Evolutionary conservation across 1,140 invertebrate species (phyloP).

Genomic region (Drosophila sucinea): DNA sequence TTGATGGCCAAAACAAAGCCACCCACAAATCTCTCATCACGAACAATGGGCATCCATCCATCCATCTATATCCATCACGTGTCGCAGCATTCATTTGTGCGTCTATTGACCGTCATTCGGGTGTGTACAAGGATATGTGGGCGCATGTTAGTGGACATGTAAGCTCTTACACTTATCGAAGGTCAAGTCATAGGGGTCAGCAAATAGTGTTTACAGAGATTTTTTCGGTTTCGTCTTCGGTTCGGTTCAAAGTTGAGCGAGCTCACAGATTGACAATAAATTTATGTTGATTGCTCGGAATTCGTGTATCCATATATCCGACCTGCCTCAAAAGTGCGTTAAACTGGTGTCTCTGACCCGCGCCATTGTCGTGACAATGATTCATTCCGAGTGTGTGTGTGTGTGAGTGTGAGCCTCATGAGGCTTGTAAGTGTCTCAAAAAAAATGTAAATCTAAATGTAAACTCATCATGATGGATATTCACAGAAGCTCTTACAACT

Average conservation of each 20-base stretch:
- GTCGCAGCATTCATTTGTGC: constrained; percentile 41
- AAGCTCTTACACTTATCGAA: background rate
- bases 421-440: constrained; percentile 8
- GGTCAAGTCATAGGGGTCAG: constrained; percentile 50
- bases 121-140: constrained; percentile 6
- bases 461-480: constrained; percentile 7
- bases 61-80: constrained; percentile 54
- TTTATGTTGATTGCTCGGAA: constrained; percentile 37
- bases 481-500: background rate
- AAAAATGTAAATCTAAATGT: constrained; percentile 12
- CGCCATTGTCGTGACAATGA: constrained; percentile 3
- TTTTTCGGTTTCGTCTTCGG: background rate
- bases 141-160: background rate
- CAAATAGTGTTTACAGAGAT: constrained; percentile 18
- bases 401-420: background rate
- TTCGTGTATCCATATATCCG: constrained; percentile 35
- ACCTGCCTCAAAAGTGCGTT: constrained; percentile 52
- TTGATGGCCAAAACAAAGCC: constrained; percentile 22
- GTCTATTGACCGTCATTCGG: constrained; percentile 33
- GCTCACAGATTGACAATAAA: constrained; percentile 32
- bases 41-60: constrained; percentile 37
- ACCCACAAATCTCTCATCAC: background rate
- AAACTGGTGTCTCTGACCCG: constrained; percentile 17
- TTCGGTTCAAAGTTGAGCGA: constrained; percentile 69
- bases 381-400: background rate